phyloP scores from a whole-genome alignment of 2,113 vertebrate genomes.

The Heteronetta atricapilla region DNA sequence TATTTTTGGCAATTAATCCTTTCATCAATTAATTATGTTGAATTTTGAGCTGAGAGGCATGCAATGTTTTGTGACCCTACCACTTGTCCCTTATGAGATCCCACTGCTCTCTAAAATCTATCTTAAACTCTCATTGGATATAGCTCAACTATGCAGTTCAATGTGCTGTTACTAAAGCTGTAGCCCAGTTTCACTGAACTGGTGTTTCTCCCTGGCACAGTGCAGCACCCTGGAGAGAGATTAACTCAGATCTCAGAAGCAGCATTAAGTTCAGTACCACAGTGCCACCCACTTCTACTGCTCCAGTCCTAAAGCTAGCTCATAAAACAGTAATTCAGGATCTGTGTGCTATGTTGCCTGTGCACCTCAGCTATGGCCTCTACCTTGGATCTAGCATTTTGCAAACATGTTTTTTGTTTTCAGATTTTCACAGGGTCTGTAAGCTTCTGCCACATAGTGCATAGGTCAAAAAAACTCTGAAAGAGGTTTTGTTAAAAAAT shows the following conservation, averaged over 20 bases:
- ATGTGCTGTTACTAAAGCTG: background rate
- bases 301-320: background rate
- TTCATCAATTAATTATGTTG: background rate
- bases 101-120: background rate
- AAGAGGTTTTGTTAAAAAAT: background rate
- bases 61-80: background rate
- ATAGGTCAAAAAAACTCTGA: background rate
- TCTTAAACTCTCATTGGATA: background rate
- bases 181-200: background rate
- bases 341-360: background rate
- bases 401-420: background rate
- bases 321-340: background rate
- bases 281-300: background rate
- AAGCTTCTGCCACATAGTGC: background rate
- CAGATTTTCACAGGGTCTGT: background rate
- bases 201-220: background rate
- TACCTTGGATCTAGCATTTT: background rate
- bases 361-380: background rate
- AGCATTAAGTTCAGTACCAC: background rate
- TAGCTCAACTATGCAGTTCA: background rate
- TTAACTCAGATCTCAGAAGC: background rate
- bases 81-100: background rate
- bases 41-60: background rate
- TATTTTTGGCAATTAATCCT: background rate
- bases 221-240: background rate